A percentile compares a stretch with the other conserved stretches of the same genome.
phyloP scores from a whole-genome alignment of 2,797 vertebrate species.

The Periophthalmus magnuspinnatus region DNA sequence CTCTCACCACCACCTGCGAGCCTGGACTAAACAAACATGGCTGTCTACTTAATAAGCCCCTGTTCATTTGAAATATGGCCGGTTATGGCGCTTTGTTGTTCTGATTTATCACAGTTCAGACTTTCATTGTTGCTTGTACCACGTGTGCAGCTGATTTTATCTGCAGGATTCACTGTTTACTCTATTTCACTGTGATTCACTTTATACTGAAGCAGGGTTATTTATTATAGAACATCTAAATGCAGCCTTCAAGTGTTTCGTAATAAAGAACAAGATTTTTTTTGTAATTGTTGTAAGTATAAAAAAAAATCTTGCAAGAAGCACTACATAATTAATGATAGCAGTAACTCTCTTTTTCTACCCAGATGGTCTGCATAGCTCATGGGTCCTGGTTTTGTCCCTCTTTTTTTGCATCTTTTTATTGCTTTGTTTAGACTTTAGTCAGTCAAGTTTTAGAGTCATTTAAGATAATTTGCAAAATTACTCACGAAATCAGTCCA shows the following conservation, averaged over 20 bases:
- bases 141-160: neutral
- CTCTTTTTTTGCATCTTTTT: neutral
- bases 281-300: neutral
- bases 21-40: constrained; percentile 33
- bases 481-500: neutral
- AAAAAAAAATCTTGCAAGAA: too few species aligned
- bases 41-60: constrained; percentile 41
- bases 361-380: too few species aligned
- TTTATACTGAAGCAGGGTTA: neutral
- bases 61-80: constrained; percentile 42
- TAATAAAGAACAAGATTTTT: neutral
- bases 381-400: neutral
- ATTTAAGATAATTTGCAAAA: neutral
- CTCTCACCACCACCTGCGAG: constrained; percentile 41
- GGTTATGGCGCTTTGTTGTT: constrained; percentile 27
- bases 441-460: neutral
- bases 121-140: constrained; percentile 43
- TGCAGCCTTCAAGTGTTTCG: neutral
- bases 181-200: neutral
- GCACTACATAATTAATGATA: too few species aligned
- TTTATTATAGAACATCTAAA: neutral
- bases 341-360: too few species aligned
- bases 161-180: neutral
- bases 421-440: neutral
- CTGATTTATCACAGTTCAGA: constrained; percentile 52